phyloP scores from a whole-genome alignment of 2,888 invertebrate genomes.

The Boloria euphrosyne region DNA sequence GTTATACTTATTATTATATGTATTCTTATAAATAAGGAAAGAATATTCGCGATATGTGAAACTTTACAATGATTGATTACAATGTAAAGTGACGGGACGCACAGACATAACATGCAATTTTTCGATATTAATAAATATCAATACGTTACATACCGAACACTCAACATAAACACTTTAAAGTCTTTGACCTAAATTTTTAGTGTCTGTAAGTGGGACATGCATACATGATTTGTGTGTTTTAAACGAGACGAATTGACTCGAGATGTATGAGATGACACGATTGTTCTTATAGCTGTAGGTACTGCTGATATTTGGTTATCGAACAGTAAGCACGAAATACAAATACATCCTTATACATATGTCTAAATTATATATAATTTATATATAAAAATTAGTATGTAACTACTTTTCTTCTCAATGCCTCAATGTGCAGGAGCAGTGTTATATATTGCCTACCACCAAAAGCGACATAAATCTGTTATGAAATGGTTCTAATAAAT shows the following conservation, averaged over 20 bases:
- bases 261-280: slow-evolving; percentile 28
- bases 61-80: no score
- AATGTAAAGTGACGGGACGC: not conserved
- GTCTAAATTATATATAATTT: no score
- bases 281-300: slow-evolving; percentile 13
- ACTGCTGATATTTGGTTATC: not conserved
- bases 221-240: slow-evolving; percentile 52
- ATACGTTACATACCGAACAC: slow-evolving; percentile 40
- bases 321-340: not conserved
- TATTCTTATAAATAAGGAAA: no score
- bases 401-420: no score
- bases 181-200: slow-evolving; percentile 64
- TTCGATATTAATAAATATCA: slow-evolving; percentile 25
- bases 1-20: not conserved
- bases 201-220: slow-evolving; percentile 54
- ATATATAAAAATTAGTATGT: no score
- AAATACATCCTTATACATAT: no score
- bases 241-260: slow-evolving; percentile 59
- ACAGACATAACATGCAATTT: not conserved
- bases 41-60: no score
- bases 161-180: slow-evolving; percentile 57
- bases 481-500: no score
- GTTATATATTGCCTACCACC: no score
- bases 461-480: no score
- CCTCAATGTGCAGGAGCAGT: no score